Base-by-base conservation (phyloP, 2,888 invertebrate species). In the Buathra laborator region DNA sequence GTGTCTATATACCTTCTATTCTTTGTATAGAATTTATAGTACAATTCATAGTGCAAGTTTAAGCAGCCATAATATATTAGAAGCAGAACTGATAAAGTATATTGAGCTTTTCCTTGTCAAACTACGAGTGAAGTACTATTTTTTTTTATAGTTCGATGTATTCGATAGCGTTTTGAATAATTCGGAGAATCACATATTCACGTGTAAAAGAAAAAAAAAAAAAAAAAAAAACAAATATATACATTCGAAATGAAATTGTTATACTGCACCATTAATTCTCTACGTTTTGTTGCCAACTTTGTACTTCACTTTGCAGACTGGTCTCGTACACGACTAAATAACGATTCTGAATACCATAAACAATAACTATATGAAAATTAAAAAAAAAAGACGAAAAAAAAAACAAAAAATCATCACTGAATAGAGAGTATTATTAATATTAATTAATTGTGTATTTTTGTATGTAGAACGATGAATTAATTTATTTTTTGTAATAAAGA, bases 391-490 rank as follows among this genome's bases (percentile, higher is more conserved):
- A n/a, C n/a, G 37, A 37, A 37, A 10, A 78, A 74, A 62, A 78
- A 66, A 87, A n/a, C n/a, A n/a, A 87, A 81, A 89, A 89, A 92
- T 89, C 90, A 90, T 91, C 91, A 90, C 89, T 89, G 88, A 88
- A 90, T 92, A 92, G 91, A 92, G 90, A 92, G 92, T 92, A 92
- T 92, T 92, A 92, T 92, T 92, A 89, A 90, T 90, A 92, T 91
- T 91, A 90, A 91, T 90, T 90, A 91, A 89, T 90, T 90, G 88
- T 92, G 92, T 92, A 92, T 92, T 92, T 92, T 92, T 92, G 91
- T 92, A 92, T 90, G 90, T 92, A 92, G 90, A 92, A 87, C 90
- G 90, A 87, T 90, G 90, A 91, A 91, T 92, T 92, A 92, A 92
- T 92, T 92, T 92, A 92, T 92, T 92, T 92, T 92, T 92, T 92